Conservation (phyloP, 2,888 invertebrate species). For the Cryptocephalus moraei region DNA sequence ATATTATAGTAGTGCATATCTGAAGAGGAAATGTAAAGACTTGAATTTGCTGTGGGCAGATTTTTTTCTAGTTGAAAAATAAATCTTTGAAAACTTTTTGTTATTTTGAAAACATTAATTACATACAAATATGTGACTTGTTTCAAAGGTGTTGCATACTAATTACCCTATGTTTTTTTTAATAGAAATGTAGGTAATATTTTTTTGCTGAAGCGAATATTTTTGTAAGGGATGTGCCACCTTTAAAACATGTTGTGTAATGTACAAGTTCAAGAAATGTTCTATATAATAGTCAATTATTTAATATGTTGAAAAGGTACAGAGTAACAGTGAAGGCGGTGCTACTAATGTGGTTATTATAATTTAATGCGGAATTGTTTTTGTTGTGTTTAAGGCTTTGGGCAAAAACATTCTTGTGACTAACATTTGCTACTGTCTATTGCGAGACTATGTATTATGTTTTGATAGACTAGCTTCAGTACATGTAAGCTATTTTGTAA, state of each 20-base stretch:
- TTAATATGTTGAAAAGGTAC: background rate
- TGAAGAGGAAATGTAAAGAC: too few species aligned
- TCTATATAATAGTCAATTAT: too few species aligned
- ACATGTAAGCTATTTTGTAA: constrained; percentile 29
- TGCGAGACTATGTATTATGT: background rate
- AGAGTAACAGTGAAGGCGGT: constrained; percentile 22
- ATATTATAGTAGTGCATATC: too few species aligned
- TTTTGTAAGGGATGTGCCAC: background rate
- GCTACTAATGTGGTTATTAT: constrained; percentile 26
- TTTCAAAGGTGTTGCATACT: too few species aligned
- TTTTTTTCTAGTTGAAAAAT: too few species aligned
- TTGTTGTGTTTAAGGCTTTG: constrained; percentile 23
- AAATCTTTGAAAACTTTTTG: too few species aligned
- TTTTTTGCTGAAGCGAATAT: background rate
- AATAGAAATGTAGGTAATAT: background rate
- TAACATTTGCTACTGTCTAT: background rate
- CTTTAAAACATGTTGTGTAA: too few species aligned
- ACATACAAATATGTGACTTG: too few species aligned
- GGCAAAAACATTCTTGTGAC: constrained; percentile 4
- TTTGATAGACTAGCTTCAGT: constrained; percentile 27
- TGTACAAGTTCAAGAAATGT: too few species aligned
- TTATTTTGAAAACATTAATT: too few species aligned
- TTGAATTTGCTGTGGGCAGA: too few species aligned
- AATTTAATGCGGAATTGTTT: constrained; percentile 26
- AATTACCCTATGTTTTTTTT: background rate